phyloP scores from a whole-genome alignment of 1,140 invertebrate genomes.

The Sesamia nonagrioides region DNA sequence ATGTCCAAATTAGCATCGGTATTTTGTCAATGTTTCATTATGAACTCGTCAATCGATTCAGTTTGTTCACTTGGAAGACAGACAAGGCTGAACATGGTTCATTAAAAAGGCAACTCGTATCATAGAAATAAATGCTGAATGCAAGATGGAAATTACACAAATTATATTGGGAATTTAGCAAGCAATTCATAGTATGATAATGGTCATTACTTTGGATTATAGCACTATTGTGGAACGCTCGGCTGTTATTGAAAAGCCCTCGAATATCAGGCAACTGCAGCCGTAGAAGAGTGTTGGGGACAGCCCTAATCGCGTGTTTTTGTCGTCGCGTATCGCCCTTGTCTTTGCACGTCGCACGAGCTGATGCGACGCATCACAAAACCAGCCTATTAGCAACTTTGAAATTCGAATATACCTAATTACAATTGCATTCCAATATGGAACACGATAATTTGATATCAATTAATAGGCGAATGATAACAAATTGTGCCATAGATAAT shows the following conservation, averaged over 20 bases:
- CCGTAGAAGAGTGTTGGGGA: too few relatives aligned
- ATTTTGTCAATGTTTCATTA: conserved; percentile 39
- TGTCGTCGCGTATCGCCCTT: too few relatives aligned
- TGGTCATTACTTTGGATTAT: too few relatives aligned
- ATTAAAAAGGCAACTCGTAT: background rate
- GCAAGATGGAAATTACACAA: conserved; percentile 8
- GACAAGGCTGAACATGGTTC: background rate
- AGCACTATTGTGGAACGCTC: too few relatives aligned
- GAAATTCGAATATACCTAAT: conserved; percentile 23
- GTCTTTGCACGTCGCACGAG: too few relatives aligned
- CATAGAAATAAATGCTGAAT: background rate
- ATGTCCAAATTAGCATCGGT: conserved; percentile 13
- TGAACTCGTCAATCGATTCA: conserved; percentile 11
- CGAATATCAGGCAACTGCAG: too few relatives aligned
- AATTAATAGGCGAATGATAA: conserved; percentile 1
- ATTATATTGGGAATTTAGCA: background rate
- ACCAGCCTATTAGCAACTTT: background rate
- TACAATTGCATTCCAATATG: conserved; percentile 8
- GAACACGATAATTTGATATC: conserved; percentile 1
- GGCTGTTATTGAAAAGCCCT: too few relatives aligned
- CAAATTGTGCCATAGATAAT: conserved; percentile 2
- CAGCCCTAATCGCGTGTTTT: too few relatives aligned
- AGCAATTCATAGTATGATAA: background rate
- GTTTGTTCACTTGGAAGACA: background rate
- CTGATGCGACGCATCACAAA: background rate